Evolutionary conservation across 2,888 invertebrate genomes (phyloP), one percentile per base, ranked within the genome.

Genomic region (Dicyrtomina minuta): DNA sequence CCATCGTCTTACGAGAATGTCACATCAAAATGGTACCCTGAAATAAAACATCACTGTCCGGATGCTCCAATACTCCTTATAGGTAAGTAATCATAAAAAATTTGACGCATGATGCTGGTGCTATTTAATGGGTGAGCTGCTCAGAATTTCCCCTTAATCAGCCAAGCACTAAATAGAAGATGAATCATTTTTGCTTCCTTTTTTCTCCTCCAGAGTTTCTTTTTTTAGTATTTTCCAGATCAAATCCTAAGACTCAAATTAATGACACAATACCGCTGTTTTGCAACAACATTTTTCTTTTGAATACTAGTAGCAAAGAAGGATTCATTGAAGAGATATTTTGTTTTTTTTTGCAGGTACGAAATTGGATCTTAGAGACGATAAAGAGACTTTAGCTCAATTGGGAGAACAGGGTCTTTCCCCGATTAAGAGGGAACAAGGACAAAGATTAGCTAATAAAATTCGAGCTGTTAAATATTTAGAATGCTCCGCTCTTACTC

Each of bases 1-100:
- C 98, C 98, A 75, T 96, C 97, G 65, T 98, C 98, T 61, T 98
- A 96, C 86, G 98, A 98, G 86, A 99, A 98, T 88, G 96, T 99
- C 75, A 94, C 94, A 81, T 96, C 96, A 78, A 99, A 99, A 86
- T 99, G 98, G 99, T 96, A 96, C 84, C 98, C 98, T 77, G 99
- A 99, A 88, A 96, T 99, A 80, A 96, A 97, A 85, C 98, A 99
- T 84, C 98, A 99, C 83, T 99, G 98, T 86, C 97, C 98, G 74
- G 97, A 98, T 86, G 96, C 97, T 77, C 98, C 98, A 73, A 95
- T 99, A 83, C 93, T 99, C 82, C 88, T 99, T 84, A 96, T 98
- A 83, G 97, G 97, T 93, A 83, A 85, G 89, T 82, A 33, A 53
- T 44, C 46, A 17, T 12, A n/a, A n/a, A n/a, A n/a, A n/a, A n/a